Evolutionary conservation across 1,140 invertebrate genomes (phyloP).

Genomic region (Drosophila subobscura): DNA sequence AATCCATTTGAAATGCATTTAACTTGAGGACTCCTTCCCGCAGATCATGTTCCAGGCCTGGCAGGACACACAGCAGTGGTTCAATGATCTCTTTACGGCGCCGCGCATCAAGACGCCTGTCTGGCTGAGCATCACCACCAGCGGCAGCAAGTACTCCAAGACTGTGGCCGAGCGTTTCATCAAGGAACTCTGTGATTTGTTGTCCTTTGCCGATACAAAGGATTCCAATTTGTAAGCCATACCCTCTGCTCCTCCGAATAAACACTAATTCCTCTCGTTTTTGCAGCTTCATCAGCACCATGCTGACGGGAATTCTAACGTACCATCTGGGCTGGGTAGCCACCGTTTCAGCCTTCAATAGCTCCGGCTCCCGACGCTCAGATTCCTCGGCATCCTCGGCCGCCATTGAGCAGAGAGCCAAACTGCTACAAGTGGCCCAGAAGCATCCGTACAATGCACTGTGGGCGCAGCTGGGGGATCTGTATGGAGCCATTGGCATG

Average conservation of each 20-base stretch:
- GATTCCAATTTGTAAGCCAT: conserved; percentile 92
- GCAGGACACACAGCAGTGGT: conserved; percentile 84
- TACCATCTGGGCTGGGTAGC: conserved; percentile 96
- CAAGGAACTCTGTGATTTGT: conserved; percentile 86
- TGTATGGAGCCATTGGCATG: conserved; percentile 92
- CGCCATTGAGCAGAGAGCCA: conserved; percentile 76
- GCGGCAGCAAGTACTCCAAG: conserved; percentile 83
- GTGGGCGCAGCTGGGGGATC: conserved; percentile 93
- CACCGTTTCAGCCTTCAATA: conserved; percentile 86
- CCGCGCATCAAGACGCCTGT: conserved; percentile 87
- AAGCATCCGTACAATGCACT: conserved; percentile 89
- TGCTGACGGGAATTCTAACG: conserved; percentile 93
- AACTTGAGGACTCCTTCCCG: neutral
- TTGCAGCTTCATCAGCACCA: conserved; percentile 94
- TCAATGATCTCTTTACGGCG: conserved; percentile 88
- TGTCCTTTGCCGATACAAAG: conserved; percentile 89
- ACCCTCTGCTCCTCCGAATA: neutral
- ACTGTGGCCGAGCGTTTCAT: conserved; percentile 85
- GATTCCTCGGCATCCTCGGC: conserved; percentile 63
- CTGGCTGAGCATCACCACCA: conserved; percentile 87
- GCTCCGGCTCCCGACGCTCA: conserved; percentile 45
- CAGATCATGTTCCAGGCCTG: conserved; percentile 86
- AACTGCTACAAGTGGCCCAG: conserved; percentile 75
- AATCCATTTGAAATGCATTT: neutral
- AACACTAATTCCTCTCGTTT: conserved; percentile 6